phyloP scores from a whole-genome alignment of 2,113 vertebrate species.

The Pica pica region DNA sequence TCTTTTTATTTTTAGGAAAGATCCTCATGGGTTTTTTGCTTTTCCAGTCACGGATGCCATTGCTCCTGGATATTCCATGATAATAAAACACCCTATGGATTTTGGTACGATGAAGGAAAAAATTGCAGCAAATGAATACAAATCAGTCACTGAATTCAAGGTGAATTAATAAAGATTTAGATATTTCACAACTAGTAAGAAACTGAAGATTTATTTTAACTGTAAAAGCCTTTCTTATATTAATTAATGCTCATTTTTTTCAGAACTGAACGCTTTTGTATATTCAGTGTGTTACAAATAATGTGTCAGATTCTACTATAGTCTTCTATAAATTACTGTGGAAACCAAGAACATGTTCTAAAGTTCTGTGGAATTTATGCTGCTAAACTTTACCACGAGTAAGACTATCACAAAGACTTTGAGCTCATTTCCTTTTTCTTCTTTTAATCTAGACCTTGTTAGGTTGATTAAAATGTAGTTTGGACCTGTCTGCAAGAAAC shows the following conservation, averaged over 20 bases:
- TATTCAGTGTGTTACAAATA: neutral
- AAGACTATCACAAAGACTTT: neutral
- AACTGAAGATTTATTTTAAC: neutral
- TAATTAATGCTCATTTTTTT: neutral
- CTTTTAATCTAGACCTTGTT: neutral
- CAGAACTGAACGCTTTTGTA: neutral
- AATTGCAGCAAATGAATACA: constrained; percentile 91
- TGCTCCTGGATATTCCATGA: constrained; percentile 95
- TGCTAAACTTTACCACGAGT: neutral
- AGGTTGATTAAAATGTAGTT: neutral
- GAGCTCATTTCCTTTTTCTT: neutral
- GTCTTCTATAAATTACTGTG: neutral
- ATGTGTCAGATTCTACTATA: neutral
- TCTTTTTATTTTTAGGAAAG: constrained; percentile 82
- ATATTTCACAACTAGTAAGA: neutral
- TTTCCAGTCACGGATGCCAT: constrained; percentile 97
- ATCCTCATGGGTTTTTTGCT: constrained; percentile 95
- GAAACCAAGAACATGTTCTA: neutral
- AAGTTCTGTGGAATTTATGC: neutral
- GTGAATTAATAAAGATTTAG: constrained; percentile 58
- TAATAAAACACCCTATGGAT: constrained; percentile 99
- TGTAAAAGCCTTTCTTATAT: neutral
- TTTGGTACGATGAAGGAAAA: constrained; percentile 98
- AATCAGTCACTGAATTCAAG: constrained; percentile 98
- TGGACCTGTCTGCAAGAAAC: neutral